Base-by-base conservation (phyloP, 1,140 invertebrate species). In the Formica selysi region DNA sequence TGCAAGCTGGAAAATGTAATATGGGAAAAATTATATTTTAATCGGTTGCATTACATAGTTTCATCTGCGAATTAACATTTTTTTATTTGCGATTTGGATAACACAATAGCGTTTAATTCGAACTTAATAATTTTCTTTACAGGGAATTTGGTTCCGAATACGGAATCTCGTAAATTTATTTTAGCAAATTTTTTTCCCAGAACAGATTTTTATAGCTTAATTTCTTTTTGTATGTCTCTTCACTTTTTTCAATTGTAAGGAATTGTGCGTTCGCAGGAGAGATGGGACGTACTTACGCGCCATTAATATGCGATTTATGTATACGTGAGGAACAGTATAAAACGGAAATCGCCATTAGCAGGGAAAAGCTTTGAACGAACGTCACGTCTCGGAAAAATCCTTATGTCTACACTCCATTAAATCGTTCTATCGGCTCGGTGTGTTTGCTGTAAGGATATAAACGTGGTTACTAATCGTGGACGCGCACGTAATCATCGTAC, bases 321-420 rank as follows among this genome's bases (percentile, higher is more conserved):
- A 65, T 65, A 83, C 68, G 79, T 74, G 68, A 83, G 54, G 54
- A 83, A 83, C 57, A 83, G 61, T 83, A 83, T 73, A 62, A 71
- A 61, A 81, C 1, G 61, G 38, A 71, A 44, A 64, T 89, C 48
- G 62, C 57, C 44, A 80, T 86, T 81, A 86, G 51, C 16, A 32
- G 16, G 11, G 16, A 41, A 29, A 59, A 70, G 59, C 19, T 38
- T 22, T 61, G 10, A 74, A 44, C 61, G 59, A 86, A 86, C 48
- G 59, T 74, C 84, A 88, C 76, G 65, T 81, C 70, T 36, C 10
- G 61, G 70, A 89, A 85, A 86, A 89, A 81, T 80, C 84, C 84
- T 38, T 73, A 89, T 76, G 78, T 86, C 87, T 54, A 71, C 76
- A 61, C 51, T 54, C 70, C 73, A 57, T 89, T 89, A 86, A 61